Evolutionary conservation across 2,888 invertebrate genomes (phyloP).

Genomic region (Lochmaea capreae): DNA sequence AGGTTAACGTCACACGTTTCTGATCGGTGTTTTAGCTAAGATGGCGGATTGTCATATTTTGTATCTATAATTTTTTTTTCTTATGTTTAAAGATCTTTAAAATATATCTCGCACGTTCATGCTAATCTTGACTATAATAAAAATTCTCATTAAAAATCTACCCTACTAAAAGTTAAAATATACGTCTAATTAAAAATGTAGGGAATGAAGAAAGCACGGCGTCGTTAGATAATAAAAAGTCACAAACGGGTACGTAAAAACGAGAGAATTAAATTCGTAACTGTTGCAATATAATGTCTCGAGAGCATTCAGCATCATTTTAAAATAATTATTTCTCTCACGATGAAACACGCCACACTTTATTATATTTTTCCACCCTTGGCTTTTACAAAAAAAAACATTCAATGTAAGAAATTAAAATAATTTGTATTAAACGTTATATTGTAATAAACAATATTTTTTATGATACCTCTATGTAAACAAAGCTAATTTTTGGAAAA

Average conservation of each 20-base stretch:
- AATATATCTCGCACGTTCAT: background rate
- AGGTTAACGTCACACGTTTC: too few species aligned
- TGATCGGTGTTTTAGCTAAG: too few species aligned
- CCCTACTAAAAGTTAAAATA: slow-evolving; percentile 3
- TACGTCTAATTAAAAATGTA: slow-evolving; percentile 47
- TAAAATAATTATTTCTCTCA: slow-evolving; percentile 57
- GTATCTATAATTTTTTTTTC: too few species aligned
- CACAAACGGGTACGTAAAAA: slow-evolving; percentile 49
- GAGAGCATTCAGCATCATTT: slow-evolving; percentile 50
- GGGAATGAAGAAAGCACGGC: slow-evolving; percentile 48
- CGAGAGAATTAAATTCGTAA: slow-evolving; percentile 55
- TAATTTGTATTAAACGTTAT: background rate
- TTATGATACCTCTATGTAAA: too few species aligned
- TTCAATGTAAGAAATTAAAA: background rate
- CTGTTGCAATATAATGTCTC: slow-evolving; percentile 50
- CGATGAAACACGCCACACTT: slow-evolving; percentile 50
- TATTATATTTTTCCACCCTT: slow-evolving; percentile 41
- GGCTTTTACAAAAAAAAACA: background rate
- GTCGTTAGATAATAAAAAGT: slow-evolving; percentile 51
- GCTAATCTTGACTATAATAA: background rate
- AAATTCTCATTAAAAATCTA: slow-evolving; percentile 14
- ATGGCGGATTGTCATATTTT: too few species aligned
- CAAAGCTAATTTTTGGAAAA: too few species aligned
- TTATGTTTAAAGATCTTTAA: too few species aligned
- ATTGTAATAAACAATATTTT: too few species aligned